Conservation (phyloP, 1,140 invertebrate species). For the Lordiphosa mommai region DNA sequence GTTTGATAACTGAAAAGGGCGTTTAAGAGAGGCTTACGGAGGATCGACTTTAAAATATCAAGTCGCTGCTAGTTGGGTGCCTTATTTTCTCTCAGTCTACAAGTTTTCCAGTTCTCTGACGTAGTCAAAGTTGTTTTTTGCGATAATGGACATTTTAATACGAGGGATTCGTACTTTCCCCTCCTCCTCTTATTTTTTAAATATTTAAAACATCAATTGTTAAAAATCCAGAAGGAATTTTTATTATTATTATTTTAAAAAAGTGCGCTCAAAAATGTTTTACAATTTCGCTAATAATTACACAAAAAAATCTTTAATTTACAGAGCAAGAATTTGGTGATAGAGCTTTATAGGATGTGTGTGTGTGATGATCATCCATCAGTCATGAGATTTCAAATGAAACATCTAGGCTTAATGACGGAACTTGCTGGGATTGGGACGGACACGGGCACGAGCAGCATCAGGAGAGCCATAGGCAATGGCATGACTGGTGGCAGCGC, state of each 20-base stretch:
- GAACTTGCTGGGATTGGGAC: conserved; percentile 64
- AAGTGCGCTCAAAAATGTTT: conserved; percentile 37
- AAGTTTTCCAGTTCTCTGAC: too few species aligned
- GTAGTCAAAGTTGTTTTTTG: too few species aligned
- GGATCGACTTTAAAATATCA: too few species aligned
- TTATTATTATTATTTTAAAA: neutral
- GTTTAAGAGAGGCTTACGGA: too few species aligned
- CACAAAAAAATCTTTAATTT: conserved; percentile 38
- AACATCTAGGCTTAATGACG: conserved; percentile 49
- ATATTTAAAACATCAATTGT: too few species aligned
- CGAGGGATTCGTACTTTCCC: too few species aligned
- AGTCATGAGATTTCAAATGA: conserved; percentile 6
- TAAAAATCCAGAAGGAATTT: conserved; percentile 16
- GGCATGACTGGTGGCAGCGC: conserved; percentile 85
- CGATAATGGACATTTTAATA: too few species aligned
- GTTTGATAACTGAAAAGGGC: too few species aligned
- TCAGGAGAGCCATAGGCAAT: conserved; percentile 84
- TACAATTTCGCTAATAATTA: conserved; percentile 66
- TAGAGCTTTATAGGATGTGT: conserved; percentile 14
- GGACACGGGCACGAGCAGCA: conserved; percentile 52
- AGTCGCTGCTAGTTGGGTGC: too few species aligned
- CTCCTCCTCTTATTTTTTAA: too few species aligned
- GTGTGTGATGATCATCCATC: conserved; percentile 34
- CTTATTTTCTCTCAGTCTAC: too few species aligned
- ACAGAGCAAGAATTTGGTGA: conserved; percentile 33